Evolutionary conservation across 1,140 invertebrate species (phyloP).

Genomic region (Ceratoteleas bidentatus): DNA sequence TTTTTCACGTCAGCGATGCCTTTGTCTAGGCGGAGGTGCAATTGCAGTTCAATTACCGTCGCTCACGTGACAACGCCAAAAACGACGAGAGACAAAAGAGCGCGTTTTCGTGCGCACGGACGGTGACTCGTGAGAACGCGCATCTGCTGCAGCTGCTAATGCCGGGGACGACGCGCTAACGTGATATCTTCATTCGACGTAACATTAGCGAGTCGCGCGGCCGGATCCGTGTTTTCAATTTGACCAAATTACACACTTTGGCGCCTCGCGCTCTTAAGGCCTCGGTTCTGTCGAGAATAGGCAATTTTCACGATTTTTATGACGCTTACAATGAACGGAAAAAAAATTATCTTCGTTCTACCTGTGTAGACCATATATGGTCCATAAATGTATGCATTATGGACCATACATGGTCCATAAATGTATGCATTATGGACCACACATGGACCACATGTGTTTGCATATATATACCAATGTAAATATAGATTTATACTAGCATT

Average conservation of each 20-base stretch:
- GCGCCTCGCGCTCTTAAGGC: slow-evolving; percentile 29
- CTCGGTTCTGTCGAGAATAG: no score
- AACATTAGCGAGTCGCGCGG: slow-evolving; percentile 36
- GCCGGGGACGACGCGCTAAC: slow-evolving; percentile 44
- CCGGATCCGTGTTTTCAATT: slow-evolving; percentile 51
- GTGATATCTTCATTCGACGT: slow-evolving; percentile 62
- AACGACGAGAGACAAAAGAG: slow-evolving; percentile 47
- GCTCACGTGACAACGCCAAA: slow-evolving; percentile 58
- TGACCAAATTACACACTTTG: slow-evolving; percentile 47
- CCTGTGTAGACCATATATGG: no score
- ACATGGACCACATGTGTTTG: no score
- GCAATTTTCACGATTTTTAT: neutral
- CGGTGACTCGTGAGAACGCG: slow-evolving; percentile 58
- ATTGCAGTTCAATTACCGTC: slow-evolving; percentile 48
- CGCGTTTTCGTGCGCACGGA: slow-evolving; percentile 31
- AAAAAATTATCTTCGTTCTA: no score
- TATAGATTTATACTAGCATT: no score
- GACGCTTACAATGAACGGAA: no score
- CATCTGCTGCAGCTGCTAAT: slow-evolving; percentile 61
- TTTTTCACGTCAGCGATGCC: slow-evolving; percentile 26
- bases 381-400: no score
- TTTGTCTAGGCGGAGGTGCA: slow-evolving; percentile 54
- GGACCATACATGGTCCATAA: no score
- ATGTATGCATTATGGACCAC: no score
- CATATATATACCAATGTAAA: no score